A percentile compares a stretch with the other conserved stretches of the same genome.
These are phyloP conservation scores for Chunga burmeisteri DNA, from an alignment of 2,113 vertebrate genomes.

Conservation along the genomic window DNA sequence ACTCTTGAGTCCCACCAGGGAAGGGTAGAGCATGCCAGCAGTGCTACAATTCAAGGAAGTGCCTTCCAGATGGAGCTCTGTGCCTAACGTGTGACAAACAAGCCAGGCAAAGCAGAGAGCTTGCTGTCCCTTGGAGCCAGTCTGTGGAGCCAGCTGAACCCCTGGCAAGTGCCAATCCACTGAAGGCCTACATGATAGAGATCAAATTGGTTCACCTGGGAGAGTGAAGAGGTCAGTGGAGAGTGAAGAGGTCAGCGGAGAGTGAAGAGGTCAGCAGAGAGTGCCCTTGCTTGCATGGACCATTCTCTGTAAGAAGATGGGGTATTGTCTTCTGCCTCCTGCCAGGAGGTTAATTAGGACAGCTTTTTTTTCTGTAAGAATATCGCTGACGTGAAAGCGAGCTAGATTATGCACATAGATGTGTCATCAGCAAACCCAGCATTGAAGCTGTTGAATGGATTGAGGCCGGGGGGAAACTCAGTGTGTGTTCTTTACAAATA, in stretches of 20 bases:
- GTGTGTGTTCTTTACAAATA: background rate
- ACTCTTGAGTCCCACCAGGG: background rate
- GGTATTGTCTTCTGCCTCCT: background rate
- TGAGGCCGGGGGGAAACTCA: background rate
- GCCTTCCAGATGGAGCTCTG: background rate
- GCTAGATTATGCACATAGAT: background rate
- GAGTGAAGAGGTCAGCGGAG: background rate
- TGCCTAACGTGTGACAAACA: background rate
- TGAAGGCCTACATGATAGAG: background rate
- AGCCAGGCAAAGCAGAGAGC: background rate
- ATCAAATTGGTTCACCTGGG: background rate
- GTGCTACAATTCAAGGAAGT: background rate
- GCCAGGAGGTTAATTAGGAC: background rate
- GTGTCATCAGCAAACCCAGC: background rate
- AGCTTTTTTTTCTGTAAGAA: background rate
- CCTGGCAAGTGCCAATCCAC: background rate
- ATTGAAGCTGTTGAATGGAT: background rate
- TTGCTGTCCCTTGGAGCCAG: background rate
- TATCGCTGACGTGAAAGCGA: background rate
- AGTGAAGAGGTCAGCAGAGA: background rate
- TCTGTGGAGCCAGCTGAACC: background rate
- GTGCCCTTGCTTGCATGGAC: background rate
- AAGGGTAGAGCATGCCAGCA: background rate
- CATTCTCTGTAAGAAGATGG: background rate
- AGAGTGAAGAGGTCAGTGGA: background rate